Conservation (phyloP, 2,888 invertebrate species). For the Platycheirus albimanus region DNA sequence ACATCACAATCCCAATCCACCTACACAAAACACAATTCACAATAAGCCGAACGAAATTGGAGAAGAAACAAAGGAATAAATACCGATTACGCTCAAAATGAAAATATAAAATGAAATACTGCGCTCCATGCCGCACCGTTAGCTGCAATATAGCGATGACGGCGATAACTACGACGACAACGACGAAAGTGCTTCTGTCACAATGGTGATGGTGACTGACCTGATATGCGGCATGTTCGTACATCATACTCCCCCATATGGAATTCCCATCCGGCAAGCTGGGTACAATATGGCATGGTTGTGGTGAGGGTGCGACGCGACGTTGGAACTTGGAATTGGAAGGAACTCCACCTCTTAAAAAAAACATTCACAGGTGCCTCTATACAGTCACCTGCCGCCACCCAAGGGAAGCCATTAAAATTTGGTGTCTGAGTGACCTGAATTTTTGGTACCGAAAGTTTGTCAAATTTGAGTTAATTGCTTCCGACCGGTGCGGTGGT, state of each 20-base stretch:
- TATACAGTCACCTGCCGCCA: slow-evolving; percentile 20
- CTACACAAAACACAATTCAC: neutral
- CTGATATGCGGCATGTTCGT: slow-evolving; percentile 21
- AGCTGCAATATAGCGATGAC: too few species aligned
- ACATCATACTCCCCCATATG: slow-evolving; percentile 34
- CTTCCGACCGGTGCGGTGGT: slow-evolving; percentile 51
- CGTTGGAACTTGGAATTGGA: too few species aligned
- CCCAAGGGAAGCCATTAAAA: slow-evolving; percentile 67
- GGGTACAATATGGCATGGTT: neutral
- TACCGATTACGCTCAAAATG: slow-evolving; percentile 19
- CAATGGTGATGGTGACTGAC: slow-evolving; percentile 60
- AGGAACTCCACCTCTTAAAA: slow-evolving; percentile 3
- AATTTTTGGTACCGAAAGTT: slow-evolving; percentile 66
- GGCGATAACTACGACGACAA: neutral
- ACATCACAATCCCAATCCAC: too few species aligned
- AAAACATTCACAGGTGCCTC: slow-evolving; percentile 54
- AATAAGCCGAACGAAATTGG: neutral
- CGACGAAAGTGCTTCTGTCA: slow-evolving; percentile 23
- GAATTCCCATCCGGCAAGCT: slow-evolving; percentile 59
- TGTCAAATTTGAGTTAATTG: slow-evolving; percentile 72
- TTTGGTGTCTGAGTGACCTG: slow-evolving; percentile 64
- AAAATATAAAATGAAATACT: slow-evolving; percentile 25
- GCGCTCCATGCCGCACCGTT: slow-evolving; percentile 15
- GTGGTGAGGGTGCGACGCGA: too few species aligned
- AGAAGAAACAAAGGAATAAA: slow-evolving; percentile 27